Evolutionary conservation across 2,113 vertebrate species (phyloP).

Genomic region (Rattus rattus): DNA sequence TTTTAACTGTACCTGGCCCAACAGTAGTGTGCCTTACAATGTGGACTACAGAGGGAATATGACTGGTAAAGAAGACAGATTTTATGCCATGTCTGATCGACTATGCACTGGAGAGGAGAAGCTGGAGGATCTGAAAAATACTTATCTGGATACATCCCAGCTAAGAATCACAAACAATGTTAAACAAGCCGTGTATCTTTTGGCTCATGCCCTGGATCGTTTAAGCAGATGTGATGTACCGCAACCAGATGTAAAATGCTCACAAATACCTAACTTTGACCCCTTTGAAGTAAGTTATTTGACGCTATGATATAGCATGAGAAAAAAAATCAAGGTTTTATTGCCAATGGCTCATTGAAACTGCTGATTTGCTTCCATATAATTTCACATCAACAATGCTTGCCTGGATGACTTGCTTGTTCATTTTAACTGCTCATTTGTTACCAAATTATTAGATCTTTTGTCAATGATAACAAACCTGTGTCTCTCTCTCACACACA

Average conservation of each 20-base stretch:
- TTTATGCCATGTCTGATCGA: slow-evolving; percentile 70
- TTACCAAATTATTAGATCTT: neutral
- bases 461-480: neutral
- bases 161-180: slow-evolving; percentile 92
- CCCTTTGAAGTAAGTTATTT: slow-evolving; percentile 88
- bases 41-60: slow-evolving; percentile 78
- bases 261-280: slow-evolving; percentile 88
- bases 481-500: too few species aligned
- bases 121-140: slow-evolving; percentile 87
- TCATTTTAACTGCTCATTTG: neutral
- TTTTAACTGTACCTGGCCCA: slow-evolving; percentile 90
- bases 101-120: slow-evolving; percentile 88
- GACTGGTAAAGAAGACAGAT: slow-evolving; percentile 66
- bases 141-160: slow-evolving; percentile 90
- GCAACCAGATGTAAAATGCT: slow-evolving; percentile 75
- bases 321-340: neutral
- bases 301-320: neutral
- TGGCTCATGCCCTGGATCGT: slow-evolving; percentile 89
- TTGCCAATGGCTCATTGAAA: neutral
- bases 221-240: slow-evolving; percentile 83
- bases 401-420: neutral
- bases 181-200: slow-evolving; percentile 90
- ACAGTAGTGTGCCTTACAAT: slow-evolving; percentile 72
- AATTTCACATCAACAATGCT: neutral
- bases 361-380: neutral